phyloP scores from a whole-genome alignment of 35 echinoderm and acorn worm genomes.

The Anneissia japonica region DNA sequence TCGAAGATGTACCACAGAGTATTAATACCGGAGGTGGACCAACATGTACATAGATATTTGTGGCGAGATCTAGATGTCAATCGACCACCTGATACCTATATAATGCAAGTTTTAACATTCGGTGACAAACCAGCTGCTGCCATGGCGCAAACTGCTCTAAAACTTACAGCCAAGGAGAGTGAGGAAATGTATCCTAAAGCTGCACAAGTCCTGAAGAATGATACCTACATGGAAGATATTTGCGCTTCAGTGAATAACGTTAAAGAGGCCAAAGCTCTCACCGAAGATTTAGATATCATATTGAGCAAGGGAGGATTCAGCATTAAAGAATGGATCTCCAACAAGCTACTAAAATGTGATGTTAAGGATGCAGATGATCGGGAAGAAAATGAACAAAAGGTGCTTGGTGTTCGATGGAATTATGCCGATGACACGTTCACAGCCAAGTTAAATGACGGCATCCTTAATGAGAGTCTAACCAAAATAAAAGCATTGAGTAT shows the following conservation, averaged over 20 bases:
- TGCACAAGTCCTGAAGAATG: conserved; percentile 12
- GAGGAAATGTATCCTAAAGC: too few species aligned
- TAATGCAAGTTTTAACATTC: conserved; percentile 40
- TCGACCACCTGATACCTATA: conserved; percentile 24
- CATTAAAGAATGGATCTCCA: neutral
- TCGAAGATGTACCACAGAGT: conserved; percentile 35
- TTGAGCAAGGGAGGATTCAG: neutral
- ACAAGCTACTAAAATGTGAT: neutral
- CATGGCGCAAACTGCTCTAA: conserved; percentile 41
- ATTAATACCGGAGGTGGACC: conserved; percentile 40
- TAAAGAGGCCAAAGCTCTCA: conserved; percentile 32
- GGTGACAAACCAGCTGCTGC: conserved; percentile 35
- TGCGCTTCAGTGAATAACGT: conserved; percentile 33
- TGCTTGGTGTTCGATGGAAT: conserved; percentile 26
- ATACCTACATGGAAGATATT: conserved; percentile 79
- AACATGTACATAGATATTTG: conserved; percentile 43
- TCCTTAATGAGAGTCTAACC: neutral
- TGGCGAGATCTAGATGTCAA: conserved; percentile 31
- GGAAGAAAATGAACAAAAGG: neutral
- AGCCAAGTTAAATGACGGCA: neutral
- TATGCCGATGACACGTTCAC: neutral
- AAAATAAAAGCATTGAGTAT: conserved; percentile 6
- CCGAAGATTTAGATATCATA: conserved; percentile 7
- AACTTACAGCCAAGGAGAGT: conserved; percentile 24
- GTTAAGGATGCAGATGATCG: neutral